A percentile compares a stretch with the other conserved stretches of the same genome.
phyloP scores from a whole-genome alignment of 1,140 invertebrate species.

The Megalonaias nervosa region DNA sequence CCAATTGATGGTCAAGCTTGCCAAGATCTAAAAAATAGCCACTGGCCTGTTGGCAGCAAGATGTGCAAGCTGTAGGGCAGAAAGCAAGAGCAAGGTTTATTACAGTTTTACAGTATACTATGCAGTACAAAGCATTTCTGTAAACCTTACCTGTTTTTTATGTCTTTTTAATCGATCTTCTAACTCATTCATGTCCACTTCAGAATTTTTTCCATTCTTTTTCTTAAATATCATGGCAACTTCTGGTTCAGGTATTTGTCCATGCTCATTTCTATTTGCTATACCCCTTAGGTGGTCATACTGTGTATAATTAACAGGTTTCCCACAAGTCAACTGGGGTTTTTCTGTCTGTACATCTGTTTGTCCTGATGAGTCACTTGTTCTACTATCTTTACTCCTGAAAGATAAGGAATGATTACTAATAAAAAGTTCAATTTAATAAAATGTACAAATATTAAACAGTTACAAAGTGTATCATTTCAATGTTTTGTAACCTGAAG shows the following conservation, averaged over 20 bases:
- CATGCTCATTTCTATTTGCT: constrained; percentile 81
- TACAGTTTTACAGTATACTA: not conserved
- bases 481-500: no score
- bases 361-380: no score
- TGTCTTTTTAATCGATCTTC: constrained; percentile 85
- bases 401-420: no score
- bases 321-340: constrained; percentile 84
- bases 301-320: constrained; percentile 89
- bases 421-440: no score
- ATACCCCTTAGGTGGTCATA: constrained; percentile 90
- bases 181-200: constrained; percentile 84
- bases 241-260: constrained; percentile 78
- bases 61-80: not conserved
- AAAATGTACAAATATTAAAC: no score
- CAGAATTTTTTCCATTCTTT: constrained; percentile 77
- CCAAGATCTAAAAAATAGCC: not conserved
- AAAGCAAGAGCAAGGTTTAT: not conserved
- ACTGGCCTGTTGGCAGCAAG: not conserved
- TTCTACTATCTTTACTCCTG: no score
- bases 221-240: constrained; percentile 86
- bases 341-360: no score
- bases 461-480: no score
- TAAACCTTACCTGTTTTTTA: constrained; percentile 77
- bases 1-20: not conserved
- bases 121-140: not conserved